Base-by-base conservation (phyloP, 2,888 invertebrate species). In the Lissocephala sabroskyi region DNA sequence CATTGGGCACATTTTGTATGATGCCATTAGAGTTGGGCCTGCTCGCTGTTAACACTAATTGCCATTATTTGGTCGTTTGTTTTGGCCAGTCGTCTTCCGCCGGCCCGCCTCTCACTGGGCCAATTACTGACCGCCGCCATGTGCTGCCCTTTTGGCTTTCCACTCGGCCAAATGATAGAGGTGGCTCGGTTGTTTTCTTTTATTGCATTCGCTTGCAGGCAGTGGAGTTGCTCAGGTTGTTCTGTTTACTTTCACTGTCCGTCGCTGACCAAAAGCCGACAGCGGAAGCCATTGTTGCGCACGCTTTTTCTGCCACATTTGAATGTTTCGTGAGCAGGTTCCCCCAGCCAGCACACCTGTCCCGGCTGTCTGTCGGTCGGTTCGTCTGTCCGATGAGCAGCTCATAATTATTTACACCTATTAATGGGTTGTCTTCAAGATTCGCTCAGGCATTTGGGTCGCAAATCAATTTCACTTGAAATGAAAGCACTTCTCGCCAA, bases 381-480 rank as follows among this genome's bases (percentile, higher is more conserved):
- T 50, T 45, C 29, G 45, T 33, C 29, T 18, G 9, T 33, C 13
- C 28, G 41, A 19, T 13, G 19, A 35, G 17, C 13, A 11, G 52
- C 55, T 73, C 68, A 68, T 68, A 68, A 70, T 76, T 70, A 70
- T 68, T 76, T 68, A 67, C 73, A 76, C 68, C 54, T 67, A 62
- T 70, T 65, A 76, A 56, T 64, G 56, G 67, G 17, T 19, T 5
- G 39, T 56, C 49, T 70, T 54, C 56, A 49, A 70, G 49, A 68
- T 64, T 71, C 55, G 58, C 76, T 50, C 51, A 53, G 62, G 54
- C 62, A 70, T 65, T 59, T 70, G 65, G 77, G 68, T 76, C 77
- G 76, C 65, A 73, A 76, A 76, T 70, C 77, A 70, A 70, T 70
- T 70, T 70, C 68, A 70, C 76, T 70, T 76, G 47, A 67, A 76